These are phyloP conservation scores for Urocyon cinereoargenteus DNA, from an alignment of 2,797 vertebrate genomes.

Conservation along the genomic window DNA sequence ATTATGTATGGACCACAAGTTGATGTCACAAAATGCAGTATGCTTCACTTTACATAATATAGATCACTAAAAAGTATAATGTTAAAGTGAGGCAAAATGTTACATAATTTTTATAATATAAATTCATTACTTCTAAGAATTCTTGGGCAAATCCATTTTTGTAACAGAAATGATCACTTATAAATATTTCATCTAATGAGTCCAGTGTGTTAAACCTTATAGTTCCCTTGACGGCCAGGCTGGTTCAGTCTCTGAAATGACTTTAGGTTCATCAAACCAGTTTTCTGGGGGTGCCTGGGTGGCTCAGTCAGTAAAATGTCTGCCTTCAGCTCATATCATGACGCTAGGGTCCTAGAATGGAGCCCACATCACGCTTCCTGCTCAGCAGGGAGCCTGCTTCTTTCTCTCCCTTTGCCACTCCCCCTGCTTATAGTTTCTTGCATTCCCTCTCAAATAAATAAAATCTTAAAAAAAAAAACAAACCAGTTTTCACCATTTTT, in stretches of 20 bases:
- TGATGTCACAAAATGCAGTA: neutral
- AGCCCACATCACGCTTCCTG: too few species aligned
- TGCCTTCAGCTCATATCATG: too few species aligned
- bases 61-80: neutral
- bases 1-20: neutral
- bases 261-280: neutral
- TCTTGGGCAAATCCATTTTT: neutral
- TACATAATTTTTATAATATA: neutral
- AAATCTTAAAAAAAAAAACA: neutral
- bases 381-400: too few species aligned
- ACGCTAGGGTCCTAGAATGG: too few species aligned
- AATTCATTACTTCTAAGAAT: conserved; percentile 62
- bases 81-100: neutral
- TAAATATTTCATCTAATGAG: neutral
- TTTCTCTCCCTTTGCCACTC: too few species aligned
- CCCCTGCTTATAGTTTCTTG: too few species aligned
- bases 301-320: too few species aligned
- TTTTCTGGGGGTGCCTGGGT: neutral
- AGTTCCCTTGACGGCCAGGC: neutral
- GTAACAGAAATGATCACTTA: conserved; percentile 47
- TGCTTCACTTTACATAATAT: neutral
- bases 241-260: neutral
- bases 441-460: too few species aligned
- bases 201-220: neutral
- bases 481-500: conserved; percentile 2